Base-by-base conservation (phyloP, 2,113 vertebrate species). In the Antechinus stuartii region DNA sequence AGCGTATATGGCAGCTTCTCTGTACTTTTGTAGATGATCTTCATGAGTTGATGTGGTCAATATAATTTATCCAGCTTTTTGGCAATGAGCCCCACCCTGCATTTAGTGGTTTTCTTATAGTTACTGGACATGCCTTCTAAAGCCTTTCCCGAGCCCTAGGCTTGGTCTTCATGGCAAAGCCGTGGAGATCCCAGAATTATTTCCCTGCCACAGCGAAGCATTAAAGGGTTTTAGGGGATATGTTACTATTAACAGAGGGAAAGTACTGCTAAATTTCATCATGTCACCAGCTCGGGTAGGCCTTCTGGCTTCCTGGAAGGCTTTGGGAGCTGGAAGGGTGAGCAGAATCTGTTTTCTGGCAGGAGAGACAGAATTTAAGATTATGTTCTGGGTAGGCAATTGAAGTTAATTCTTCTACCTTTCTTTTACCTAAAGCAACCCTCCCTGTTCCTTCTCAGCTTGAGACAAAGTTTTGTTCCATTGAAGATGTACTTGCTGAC, bases 401-500 rank as follows among this genome's bases (percentile, higher is more conserved):
- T 84, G 35, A n/a, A 42, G n/a, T n/a, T 90, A 90, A 50, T 50
- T 46, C 23, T 50, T 24, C 27, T 90, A 52, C 1, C 47, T 26
- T 90, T 47, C 10, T 26, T 30, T 90, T 26, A 27, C 47, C 90
- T 84, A 84, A 84, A 23, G n/a, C 19, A 68, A 6, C 30, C 61
- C 30, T 68, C 4, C 30, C 12, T 68, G 27, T 68, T 68, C 61
- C 9, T 35, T 68, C 61, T 42, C 68, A 42, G 68, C n/a, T 84
- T 42, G 19, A 16, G 19, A 22, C 68, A 84, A 84, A 84, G 68
- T 6, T 49, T 2, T n/a, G 46, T 61, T 50, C 56, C 52, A 12
- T 47, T 92, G 91, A 55, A 8, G 93, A 9, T 68, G 96, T 16
- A 30, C 53, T 93, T 98, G 97, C 98, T 98, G 98, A 95, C 98